Evolutionary conservation across 1,140 invertebrate species (phyloP).

Genomic region (Stratiolaelaps scimitus): DNA sequence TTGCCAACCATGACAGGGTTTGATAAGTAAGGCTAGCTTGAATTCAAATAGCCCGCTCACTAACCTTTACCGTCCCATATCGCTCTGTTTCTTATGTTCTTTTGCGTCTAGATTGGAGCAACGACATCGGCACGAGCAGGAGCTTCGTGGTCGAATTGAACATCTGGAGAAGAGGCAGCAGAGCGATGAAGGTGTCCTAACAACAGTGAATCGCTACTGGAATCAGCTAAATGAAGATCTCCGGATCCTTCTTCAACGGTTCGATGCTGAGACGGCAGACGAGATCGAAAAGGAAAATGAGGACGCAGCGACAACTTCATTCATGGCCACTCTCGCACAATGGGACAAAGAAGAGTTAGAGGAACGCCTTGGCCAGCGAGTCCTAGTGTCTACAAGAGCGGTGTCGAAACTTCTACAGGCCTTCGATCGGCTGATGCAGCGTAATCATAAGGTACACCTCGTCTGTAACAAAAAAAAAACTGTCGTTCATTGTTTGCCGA

Average conservation of each 20-base stretch:
- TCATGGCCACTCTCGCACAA: constrained; percentile 86
- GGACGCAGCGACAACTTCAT: constrained; percentile 89
- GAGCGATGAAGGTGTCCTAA: constrained; percentile 91
- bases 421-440: constrained; percentile 81
- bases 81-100: constrained; percentile 32
- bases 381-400: constrained; percentile 58
- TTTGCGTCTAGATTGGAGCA: constrained; percentile 65
- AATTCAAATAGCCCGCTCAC: background rate
- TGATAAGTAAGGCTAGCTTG: too few species aligned
- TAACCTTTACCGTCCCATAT: constrained; percentile 25
- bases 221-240: constrained; percentile 78
- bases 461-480: background rate
- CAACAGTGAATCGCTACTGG: constrained; percentile 71
- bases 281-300: constrained; percentile 92
- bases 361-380: constrained; percentile 82
- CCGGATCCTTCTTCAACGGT: constrained; percentile 75
- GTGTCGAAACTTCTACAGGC: constrained; percentile 91
- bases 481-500: background rate
- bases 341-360: constrained; percentile 96
- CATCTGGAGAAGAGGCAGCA: constrained; percentile 91
- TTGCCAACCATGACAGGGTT: too few species aligned
- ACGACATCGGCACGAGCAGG: constrained; percentile 70
- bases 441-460: constrained; percentile 59
- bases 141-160: constrained; percentile 80
- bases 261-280: constrained; percentile 93